These are phyloP conservation scores for Crotalus helleri DNA, from an alignment of 2,113 vertebrate species.

Conservation along the genomic window DNA sequence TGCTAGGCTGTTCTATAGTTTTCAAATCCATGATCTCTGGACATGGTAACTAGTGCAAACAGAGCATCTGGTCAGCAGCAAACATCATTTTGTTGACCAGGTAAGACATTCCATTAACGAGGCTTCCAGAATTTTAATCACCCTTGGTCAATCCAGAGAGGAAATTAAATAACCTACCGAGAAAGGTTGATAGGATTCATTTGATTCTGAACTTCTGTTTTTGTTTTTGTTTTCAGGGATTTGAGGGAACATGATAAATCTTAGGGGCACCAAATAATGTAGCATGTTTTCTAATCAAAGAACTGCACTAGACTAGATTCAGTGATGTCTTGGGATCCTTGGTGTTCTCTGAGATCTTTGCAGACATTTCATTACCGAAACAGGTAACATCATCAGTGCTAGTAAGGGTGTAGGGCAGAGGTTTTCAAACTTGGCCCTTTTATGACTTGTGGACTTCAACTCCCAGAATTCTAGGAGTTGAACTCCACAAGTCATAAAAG, in stretches of 20 bases:
- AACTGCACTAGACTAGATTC: not conserved
- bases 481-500: too few relatives aligned
- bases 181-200: not conserved
- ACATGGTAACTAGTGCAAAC: not conserved
- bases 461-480: too few relatives aligned
- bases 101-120: not conserved
- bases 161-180: not conserved
- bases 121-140: not conserved
- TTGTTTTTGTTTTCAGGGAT: not conserved
- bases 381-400: not conserved
- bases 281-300: too few relatives aligned
- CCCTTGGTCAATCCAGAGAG: not conserved
- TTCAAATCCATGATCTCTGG: not conserved
- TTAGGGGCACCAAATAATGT: not conserved
- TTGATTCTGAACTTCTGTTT: not conserved
- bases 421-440: too few relatives aligned
- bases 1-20: not conserved
- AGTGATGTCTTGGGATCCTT: not conserved
- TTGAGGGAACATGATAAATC: not conserved
- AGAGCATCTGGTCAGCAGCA: not conserved
- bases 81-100: not conserved
- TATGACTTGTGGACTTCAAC: too few relatives aligned
- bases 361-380: not conserved
- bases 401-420: too few relatives aligned
- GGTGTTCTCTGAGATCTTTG: not conserved